Percentiles rank a stretch among this genome's conserved stretches.
phyloP scores from a whole-genome alignment of 2,113 vertebrate genomes.

The Motacilla alba region DNA sequence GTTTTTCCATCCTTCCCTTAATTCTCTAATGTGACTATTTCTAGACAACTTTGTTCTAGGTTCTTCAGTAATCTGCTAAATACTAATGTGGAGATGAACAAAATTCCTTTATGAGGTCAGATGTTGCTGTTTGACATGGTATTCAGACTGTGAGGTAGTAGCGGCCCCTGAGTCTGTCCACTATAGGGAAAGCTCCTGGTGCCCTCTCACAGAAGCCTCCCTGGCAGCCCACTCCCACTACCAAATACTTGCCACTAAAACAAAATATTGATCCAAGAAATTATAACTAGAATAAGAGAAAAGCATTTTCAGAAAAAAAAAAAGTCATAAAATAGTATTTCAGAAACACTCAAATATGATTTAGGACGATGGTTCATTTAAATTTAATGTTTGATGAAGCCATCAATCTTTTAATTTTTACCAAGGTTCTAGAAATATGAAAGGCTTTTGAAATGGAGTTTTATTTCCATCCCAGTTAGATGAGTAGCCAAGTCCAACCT shows the following conservation, averaged over 20 bases:
- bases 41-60: background rate
- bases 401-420: background rate
- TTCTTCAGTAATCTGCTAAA: background rate
- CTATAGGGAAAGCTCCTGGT: background rate
- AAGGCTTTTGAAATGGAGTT: background rate
- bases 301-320: background rate
- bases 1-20: background rate
- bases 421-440: background rate
- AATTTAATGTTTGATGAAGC: background rate
- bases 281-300: background rate
- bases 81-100: background rate
- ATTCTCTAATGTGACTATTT: background rate
- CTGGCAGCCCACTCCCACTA: background rate
- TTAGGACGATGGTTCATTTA: background rate
- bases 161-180: background rate
- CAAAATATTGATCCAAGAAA: background rate
- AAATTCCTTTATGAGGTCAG: background rate
- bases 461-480: background rate
- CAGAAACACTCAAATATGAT: background rate
- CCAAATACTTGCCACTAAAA: background rate
- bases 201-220: background rate
- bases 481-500: background rate
- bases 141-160: background rate
- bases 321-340: background rate
- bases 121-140: background rate